These are phyloP conservation scores for Octopus bimaculoides DNA, from an alignment of 1,140 invertebrate genomes.

Conservation along the genomic window DNA sequence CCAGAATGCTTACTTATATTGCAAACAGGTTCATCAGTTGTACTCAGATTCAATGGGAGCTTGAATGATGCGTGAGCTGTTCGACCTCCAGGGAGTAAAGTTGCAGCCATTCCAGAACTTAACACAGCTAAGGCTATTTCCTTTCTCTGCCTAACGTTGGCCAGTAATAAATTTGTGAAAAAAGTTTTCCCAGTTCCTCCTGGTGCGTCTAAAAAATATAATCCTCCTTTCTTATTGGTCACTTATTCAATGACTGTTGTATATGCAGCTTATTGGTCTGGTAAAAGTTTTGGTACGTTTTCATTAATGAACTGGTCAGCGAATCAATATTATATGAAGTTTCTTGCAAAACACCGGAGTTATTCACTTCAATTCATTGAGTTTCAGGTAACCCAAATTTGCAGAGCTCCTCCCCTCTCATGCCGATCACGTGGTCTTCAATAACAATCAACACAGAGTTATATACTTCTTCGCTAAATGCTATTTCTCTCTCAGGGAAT, in stretches of 20 bases:
- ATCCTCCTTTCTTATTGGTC: conserved; percentile 8
- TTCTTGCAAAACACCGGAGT: neutral
- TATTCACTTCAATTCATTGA: neutral
- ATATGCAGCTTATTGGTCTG: no score
- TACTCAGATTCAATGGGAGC: neutral
- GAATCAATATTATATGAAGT: neutral
- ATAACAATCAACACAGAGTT: neutral
- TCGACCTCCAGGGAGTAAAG: neutral
- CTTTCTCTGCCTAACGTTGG: conserved; percentile 26
- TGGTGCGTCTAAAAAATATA: conserved; percentile 55
- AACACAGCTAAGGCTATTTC: conserved; percentile 28
- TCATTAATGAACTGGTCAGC: neutral
- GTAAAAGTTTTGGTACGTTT: no score
- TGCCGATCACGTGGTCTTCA: neutral
- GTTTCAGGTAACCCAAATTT: no score
- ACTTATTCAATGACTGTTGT: no score
- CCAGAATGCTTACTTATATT: neutral
- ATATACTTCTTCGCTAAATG: neutral
- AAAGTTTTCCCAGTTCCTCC: conserved; percentile 41
- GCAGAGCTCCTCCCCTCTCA: neutral
- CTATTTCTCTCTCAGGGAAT: no score
- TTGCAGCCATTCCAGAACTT: conserved; percentile 32
- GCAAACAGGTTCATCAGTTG: neutral
- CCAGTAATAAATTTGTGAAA: conserved; percentile 25
- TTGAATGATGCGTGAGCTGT: neutral